Percentiles rank a stretch among this genome's conserved stretches.
Conservation (phyloP, 1,140 invertebrate genomes). For the Mizuhopecten yessoensis region DNA sequence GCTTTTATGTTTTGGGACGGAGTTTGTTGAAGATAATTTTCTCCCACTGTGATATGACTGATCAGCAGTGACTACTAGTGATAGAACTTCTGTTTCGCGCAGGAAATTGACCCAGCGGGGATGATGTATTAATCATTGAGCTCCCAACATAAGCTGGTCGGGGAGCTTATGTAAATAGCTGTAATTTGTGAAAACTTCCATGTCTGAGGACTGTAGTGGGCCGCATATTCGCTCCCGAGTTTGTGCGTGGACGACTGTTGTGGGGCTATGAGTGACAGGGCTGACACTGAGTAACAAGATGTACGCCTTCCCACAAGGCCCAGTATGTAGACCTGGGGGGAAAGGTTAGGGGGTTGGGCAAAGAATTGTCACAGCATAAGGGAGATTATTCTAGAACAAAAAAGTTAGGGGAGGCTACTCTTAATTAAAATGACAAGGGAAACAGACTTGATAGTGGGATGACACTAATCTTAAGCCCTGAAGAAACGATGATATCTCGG, state of each 20-base stretch:
- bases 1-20: conserved; percentile 52
- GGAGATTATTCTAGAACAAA: background rate
- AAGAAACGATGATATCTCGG: too few species aligned
- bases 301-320: background rate
- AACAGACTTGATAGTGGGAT: too few species aligned
- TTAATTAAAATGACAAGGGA: background rate
- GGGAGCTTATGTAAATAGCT: conserved; percentile 51
- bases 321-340: background rate
- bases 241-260: background rate
- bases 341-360: background rate
- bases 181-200: conserved; percentile 51
- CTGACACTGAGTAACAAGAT: background rate
- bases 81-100: conserved; percentile 50
- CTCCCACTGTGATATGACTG: conserved; percentile 19
- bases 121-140: conserved; percentile 53
- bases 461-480: too few species aligned
- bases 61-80: conserved; percentile 55
- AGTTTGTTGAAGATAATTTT: conserved; percentile 40
- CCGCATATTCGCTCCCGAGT: background rate
- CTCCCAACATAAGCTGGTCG: conserved; percentile 29
- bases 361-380: background rate
- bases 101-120: conserved; percentile 59
- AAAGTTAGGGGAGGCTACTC: background rate
- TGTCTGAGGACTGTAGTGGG: background rate
- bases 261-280: background rate